Evolutionary conservation across 2,797 vertebrate species (phyloP), one percentile per base, ranked within the genome.

Genomic region (Sebastes itinus): DNA sequence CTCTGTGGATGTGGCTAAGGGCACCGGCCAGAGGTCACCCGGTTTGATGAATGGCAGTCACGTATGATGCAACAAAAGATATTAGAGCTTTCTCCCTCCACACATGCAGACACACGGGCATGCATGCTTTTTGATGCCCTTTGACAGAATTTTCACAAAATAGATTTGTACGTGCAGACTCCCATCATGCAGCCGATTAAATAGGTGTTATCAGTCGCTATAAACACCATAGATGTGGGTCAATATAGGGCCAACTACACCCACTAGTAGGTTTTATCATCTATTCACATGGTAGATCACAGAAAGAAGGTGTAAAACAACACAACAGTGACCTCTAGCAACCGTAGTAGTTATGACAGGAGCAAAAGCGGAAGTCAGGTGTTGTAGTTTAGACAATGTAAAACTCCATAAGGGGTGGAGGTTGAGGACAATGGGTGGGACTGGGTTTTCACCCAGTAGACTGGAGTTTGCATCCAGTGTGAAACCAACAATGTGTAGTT

Each of bases 1-100:
- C 89, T 93, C 90, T 82, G 68, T 87, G 90, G 90, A 84, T 89
- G 92, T 90, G 87, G 89, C 87, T 92, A 85, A 92, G 95, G 93
- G 93, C 94, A 89, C 75, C 22, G 89, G 93, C 91, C 94, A 93
- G 94, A 94, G 95, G 95, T 95, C 95, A 92, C 72, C 7, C 3
- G 32, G n/a, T 86, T 88, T 95, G 93, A 95, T 95, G 88, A 92
- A 93, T 92, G 88, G 88, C 80, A 88, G 85, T 84, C 78, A 85
- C 49, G 30, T 79, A 82, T 87, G 87, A 88, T 86, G 78, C 79
- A 80, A 85, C 80, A 86, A 81, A 92, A 87, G 77, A 86, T 89
- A 77, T 78, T 83, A 52, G 12, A 87, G 38, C 83, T 81, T 60
- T 80, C 33, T 68, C 38, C 54, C 22, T 77, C 5, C 35, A 18